Base-by-base conservation (phyloP, 2,888 invertebrate species). In the Platynereis dumerilii region DNA sequence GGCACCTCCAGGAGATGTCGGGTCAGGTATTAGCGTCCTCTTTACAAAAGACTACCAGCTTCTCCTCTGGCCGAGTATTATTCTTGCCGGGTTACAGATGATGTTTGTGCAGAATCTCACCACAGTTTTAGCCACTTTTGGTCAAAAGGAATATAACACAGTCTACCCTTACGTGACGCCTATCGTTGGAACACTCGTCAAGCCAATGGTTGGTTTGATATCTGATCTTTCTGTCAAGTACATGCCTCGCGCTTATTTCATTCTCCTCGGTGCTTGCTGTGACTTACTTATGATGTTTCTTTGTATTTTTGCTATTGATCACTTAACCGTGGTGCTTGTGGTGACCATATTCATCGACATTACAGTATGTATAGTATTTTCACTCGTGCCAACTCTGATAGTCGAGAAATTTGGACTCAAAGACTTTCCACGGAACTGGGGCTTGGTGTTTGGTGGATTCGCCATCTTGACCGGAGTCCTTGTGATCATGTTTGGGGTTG, bases 61-160 rank as follows among this genome's bases (percentile, higher is more conserved):
- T 48, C 48, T 48, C 7, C 22, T 48, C 5, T 48, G 48, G 48
- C 48, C 48, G 7, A 20, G 48, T n/a, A 48, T 48, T n/a, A 48
- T 48, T 20, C 22, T 48, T n/a, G 20, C 22, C 17, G n/a, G 20
- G 7, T n/a, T 48, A 10, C 48, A 48, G 17, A 48, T 48, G 48
- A 48, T 48, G 48, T 48, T 48, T n/a, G 48, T 48, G 7, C 48
- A 48, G 48, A 48, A 48, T 22, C n/a, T 48, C 22, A 48, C 48
- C 3, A 48, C 48, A 12, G 17, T 48, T 20, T 48, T 48, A n/a
- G 48, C n/a, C 7, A 20, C 48, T n/a, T n/a, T 48, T 22, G 22
- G 22, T n/a, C 22, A 48, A n/a, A 20, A n/a, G 48, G 48, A 48
- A n/a, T 48, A 48, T 22, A 48, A 48, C 48, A 20, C 48, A n/a